phyloP scores from a whole-genome alignment of 2,797 vertebrate species.

The Hypotaenidia okinawae region DNA sequence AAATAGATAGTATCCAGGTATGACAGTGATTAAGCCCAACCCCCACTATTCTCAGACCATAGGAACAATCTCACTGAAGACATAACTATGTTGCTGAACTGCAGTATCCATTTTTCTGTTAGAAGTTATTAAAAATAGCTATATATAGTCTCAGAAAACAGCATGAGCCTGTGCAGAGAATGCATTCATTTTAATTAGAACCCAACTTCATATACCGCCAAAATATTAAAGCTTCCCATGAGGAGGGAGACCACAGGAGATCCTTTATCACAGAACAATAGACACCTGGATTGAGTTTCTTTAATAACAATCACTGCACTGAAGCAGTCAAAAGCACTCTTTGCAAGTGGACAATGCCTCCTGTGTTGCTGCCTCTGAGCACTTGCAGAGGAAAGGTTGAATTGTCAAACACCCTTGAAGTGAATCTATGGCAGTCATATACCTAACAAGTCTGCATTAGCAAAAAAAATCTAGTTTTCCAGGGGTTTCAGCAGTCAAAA shows the following conservation, averaged over 20 bases:
- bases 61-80: neutral
- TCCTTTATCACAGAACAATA: neutral
- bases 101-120: neutral
- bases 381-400: neutral
- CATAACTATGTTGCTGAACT: neutral
- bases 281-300: neutral
- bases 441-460: neutral
- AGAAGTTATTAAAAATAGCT: neutral
- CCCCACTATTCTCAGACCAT: neutral
- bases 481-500: neutral
- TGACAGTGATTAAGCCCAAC: neutral
- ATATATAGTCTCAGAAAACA: neutral
- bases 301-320: neutral
- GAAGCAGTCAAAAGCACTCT: neutral
- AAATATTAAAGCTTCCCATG: neutral
- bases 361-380: neutral
- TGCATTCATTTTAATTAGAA: neutral
- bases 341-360: constrained; percentile 7
- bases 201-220: rapidly evolving
- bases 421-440: rapidly evolving
- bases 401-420: neutral
- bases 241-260: neutral
- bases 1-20: neutral
- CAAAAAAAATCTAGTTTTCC: neutral
- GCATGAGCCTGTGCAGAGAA: rapidly evolving